phyloP scores from a whole-genome alignment of 2,113 vertebrate species.

The Lamprotornis superbus region DNA sequence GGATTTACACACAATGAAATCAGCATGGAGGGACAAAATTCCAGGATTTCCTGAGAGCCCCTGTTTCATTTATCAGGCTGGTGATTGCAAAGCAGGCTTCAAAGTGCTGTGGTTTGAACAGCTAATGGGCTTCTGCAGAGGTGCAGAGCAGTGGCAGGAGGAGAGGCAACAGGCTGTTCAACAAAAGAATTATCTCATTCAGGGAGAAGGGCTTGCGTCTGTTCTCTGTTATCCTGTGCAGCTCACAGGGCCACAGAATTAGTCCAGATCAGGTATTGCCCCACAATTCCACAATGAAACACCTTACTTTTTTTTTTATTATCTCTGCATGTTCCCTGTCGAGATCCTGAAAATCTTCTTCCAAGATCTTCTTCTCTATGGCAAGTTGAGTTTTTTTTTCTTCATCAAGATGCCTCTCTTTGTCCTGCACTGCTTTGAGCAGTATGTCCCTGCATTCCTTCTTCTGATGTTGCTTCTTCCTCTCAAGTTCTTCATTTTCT shows the following conservation, averaged over 20 bases:
- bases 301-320: conserved; percentile 78
- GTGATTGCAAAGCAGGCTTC: neutral
- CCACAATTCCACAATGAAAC: neutral
- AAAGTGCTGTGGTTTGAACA: neutral
- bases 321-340: conserved; percentile 66
- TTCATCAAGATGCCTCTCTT: conserved; percentile 66
- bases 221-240: neutral
- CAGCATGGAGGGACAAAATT: neutral
- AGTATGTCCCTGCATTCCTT: conserved; percentile 54
- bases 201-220: neutral
- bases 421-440: conserved; percentile 74
- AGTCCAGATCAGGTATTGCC: neutral
- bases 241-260: neutral
- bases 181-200: neutral
- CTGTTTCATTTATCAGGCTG: neutral
- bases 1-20: neutral
- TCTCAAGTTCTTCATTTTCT: conserved; percentile 71
- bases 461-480: conserved; percentile 62
- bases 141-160: neutral
- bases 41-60: neutral
- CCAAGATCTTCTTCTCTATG: conserved; percentile 77
- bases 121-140: neutral
- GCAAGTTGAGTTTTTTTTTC: conserved; percentile 78
- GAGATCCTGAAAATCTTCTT: conserved; percentile 63
- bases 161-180: neutral